These are phyloP conservation scores for Diaphora mendica DNA, from an alignment of 2,888 invertebrate species.

Conservation along the genomic window DNA sequence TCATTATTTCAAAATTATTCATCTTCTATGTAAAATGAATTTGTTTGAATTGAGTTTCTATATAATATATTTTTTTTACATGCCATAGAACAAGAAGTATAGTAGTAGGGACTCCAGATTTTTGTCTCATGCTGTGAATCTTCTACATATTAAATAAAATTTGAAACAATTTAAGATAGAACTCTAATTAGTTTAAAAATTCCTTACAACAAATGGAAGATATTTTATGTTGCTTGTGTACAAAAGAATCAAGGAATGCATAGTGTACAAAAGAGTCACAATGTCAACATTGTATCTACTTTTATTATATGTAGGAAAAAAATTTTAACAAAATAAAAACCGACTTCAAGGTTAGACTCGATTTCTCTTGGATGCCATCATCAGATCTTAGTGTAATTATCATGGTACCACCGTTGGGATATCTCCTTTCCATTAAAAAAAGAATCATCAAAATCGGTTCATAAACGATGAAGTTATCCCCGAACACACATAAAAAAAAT, in stretches of 20 bases:
- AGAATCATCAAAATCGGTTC: too few species aligned
- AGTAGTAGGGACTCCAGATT: too few species aligned
- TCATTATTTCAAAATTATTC: background rate
- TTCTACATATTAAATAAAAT: background rate
- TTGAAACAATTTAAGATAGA: background rate
- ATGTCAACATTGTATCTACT: background rate
- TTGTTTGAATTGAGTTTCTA: background rate
- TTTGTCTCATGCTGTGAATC: background rate
- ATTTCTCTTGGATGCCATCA: too few species aligned
- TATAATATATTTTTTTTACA: background rate
- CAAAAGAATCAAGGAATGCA: too few species aligned
- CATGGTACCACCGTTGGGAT: too few species aligned
- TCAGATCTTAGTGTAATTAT: too few species aligned
- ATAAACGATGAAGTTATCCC: too few species aligned
- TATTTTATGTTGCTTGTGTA: background rate
- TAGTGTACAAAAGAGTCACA: background rate
- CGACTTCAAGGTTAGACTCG: too few species aligned
- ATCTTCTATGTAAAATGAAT: background rate
- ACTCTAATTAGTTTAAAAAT: background rate
- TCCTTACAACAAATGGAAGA: background rate
- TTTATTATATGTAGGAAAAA: background rate
- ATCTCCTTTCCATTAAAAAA: too few species aligned
- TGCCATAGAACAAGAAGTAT: background rate
- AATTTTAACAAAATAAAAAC: too few species aligned
- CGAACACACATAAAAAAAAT: too few species aligned